Evolutionary conservation across 2,888 invertebrate species (phyloP).

Genomic region (Drosophila siamana): DNA sequence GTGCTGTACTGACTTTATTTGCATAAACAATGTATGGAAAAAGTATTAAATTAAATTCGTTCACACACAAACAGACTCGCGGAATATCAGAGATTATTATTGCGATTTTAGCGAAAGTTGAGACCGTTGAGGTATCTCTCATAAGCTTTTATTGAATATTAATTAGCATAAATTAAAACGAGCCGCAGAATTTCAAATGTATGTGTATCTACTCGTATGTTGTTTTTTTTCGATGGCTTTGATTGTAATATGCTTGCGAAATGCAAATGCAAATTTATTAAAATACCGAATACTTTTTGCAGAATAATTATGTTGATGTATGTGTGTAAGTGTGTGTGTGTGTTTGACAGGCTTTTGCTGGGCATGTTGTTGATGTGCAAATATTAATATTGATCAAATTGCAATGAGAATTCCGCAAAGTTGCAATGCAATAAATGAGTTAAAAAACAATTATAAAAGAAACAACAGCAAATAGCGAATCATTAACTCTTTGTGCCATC

Average conservation of each 20-base stretch:
- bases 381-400: slow-evolving; percentile 51
- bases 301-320: slow-evolving; percentile 18
- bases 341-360: slow-evolving; percentile 28
- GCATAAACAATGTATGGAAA: slow-evolving; percentile 15
- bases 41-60: slow-evolving; percentile 45
- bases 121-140: slow-evolving; percentile 28
- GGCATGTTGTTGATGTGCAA: slow-evolving; percentile 55
- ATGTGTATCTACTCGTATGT: neutral
- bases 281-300: slow-evolving; percentile 29
- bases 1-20: slow-evolving; percentile 50
- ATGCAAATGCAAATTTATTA: slow-evolving; percentile 15
- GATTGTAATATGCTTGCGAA: slow-evolving; percentile 30
- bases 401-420: slow-evolving; percentile 34
- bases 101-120: slow-evolving; percentile 28
- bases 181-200: slow-evolving; percentile 43
- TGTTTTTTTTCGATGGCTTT: slow-evolving; percentile 33
- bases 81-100: slow-evolving; percentile 57
- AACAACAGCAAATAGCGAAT: slow-evolving; percentile 13
- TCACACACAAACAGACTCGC: slow-evolving; percentile 32
- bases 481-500: slow-evolving; percentile 26
- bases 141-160: slow-evolving; percentile 70
- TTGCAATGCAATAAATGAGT: slow-evolving; percentile 25
- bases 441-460: neutral
- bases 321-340: slow-evolving; percentile 30
- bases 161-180: slow-evolving; percentile 74